These are phyloP conservation scores for Eugnorisma glareosa DNA, from an alignment of 2,888 invertebrate species.

Conservation along the genomic window DNA sequence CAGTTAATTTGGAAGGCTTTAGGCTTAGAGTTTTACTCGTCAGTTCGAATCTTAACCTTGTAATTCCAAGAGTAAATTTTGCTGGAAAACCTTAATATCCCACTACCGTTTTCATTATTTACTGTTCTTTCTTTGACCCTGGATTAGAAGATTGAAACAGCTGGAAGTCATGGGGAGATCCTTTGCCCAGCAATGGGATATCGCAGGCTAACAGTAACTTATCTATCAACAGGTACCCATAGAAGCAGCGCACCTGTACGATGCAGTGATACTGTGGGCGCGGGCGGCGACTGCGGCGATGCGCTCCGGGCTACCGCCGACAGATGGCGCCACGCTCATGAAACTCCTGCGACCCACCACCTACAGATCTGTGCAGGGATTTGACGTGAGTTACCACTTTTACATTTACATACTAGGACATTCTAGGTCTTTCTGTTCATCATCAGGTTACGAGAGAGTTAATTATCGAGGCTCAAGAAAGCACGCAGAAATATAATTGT, in stretches of 20 bases:
- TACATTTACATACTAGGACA: not conserved
- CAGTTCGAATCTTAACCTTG: not conserved
- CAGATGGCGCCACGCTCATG: slow-evolving; percentile 94
- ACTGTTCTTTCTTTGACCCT: not conserved
- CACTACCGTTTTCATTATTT: not conserved
- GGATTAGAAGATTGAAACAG: not conserved
- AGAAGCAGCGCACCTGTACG: slow-evolving; percentile 96
- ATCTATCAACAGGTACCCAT: slow-evolving; percentile 92
- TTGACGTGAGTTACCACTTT: slow-evolving; percentile 91
- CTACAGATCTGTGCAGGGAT: slow-evolving; percentile 94
- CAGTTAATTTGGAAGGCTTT: not conserved
- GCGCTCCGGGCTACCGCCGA: slow-evolving; percentile 92
- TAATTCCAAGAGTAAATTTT: not conserved
- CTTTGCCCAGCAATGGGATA: not conserved
- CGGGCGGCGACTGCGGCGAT: slow-evolving; percentile 94
- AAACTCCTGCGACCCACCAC: slow-evolving; percentile 94
- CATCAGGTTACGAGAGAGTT: not conserved
- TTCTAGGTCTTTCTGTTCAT: not conserved
- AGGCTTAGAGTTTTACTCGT: not conserved
- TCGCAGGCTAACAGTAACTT: not conserved
- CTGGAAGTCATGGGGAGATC: not conserved
- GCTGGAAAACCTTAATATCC: not conserved
- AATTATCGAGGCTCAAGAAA: not conserved
- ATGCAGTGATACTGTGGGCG: slow-evolving; percentile 97
- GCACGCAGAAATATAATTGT: not conserved